A percentile compares a stretch with the other conserved stretches of the same genome.
Conservation (phyloP, 2,888 invertebrate genomes). For the Synanthedon myopaeformis region DNA sequence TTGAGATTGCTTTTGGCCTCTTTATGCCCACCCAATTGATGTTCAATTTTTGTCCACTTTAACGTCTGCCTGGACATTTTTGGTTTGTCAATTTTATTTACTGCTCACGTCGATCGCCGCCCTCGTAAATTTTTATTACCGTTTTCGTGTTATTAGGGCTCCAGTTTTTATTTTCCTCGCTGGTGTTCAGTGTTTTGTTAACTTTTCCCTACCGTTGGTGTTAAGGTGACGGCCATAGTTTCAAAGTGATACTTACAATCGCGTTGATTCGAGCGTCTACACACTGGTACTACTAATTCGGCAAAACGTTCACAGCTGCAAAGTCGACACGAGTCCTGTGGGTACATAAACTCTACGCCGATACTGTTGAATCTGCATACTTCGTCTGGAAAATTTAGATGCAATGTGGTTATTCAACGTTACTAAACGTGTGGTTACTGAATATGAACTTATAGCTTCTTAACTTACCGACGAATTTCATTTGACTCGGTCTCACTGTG, state of each 20-base stretch:
- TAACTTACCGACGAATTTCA: slow-evolving; percentile 6
- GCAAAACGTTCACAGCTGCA: slow-evolving; percentile 23
- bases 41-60: slow-evolving; percentile 1
- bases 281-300: slow-evolving; percentile 16
- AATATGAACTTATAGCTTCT: neutral
- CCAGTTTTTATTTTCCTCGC: slow-evolving; percentile 19
- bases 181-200: slow-evolving; percentile 4
- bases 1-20: slow-evolving; percentile 18
- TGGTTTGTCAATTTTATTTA: slow-evolving; percentile 33
- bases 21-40: slow-evolving; percentile 9
- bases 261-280: slow-evolving; percentile 17
- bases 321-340: slow-evolving; percentile 16
- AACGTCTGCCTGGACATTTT: slow-evolving; percentile 17
- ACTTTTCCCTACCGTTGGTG: too few species aligned
- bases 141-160: slow-evolving; percentile 24
- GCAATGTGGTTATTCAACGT: neutral
- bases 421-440: neutral
- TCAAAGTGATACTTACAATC: slow-evolving; percentile 17
- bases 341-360: slow-evolving; percentile 18
- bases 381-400: slow-evolving; percentile 9
- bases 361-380: slow-evolving; percentile 16
- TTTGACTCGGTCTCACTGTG: neutral
- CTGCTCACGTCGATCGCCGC: neutral
- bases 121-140: slow-evolving; percentile 46
- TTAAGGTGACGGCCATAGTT: too few species aligned